These are phyloP conservation scores for Pardalotus punctatus DNA, from an alignment of 2,113 vertebrate genomes.

Conservation along the genomic window DNA sequence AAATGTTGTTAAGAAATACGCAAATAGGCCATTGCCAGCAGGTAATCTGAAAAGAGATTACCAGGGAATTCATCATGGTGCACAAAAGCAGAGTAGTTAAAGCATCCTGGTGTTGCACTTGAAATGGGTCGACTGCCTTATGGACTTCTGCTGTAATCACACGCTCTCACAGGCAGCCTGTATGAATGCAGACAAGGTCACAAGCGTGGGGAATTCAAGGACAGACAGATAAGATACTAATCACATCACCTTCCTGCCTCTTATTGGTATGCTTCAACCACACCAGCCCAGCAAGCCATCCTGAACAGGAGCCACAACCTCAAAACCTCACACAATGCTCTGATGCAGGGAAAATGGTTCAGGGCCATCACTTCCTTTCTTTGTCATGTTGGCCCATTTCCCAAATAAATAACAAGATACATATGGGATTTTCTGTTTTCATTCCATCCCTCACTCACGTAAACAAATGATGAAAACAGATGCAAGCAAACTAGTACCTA, in stretches of 20 bases:
- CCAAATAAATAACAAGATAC: not conserved
- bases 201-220: constrained; percentile 4
- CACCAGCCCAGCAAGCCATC: not conserved
- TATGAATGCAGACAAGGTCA: not conserved
- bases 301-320: not conserved
- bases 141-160: not conserved
- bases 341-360: not conserved
- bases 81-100: not conserved
- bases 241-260: not conserved
- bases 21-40: not conserved
- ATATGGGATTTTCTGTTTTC: not conserved
- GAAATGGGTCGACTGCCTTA: not conserved
- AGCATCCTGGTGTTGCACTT: fast-evolving
- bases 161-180: not conserved
- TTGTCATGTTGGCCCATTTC: not conserved
- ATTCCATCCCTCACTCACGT: not conserved
- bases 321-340: not conserved
- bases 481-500: not conserved
- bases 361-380: not conserved
- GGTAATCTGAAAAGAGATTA: not conserved
- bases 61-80: not conserved
- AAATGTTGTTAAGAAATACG: not conserved
- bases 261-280: not conserved
- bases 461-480: not conserved
- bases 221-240: constrained; percentile 11